These are phyloP conservation scores for Leptinotarsa defecta DNA, from an alignment of 1,140 invertebrate genomes.

Conservation along the genomic window DNA sequence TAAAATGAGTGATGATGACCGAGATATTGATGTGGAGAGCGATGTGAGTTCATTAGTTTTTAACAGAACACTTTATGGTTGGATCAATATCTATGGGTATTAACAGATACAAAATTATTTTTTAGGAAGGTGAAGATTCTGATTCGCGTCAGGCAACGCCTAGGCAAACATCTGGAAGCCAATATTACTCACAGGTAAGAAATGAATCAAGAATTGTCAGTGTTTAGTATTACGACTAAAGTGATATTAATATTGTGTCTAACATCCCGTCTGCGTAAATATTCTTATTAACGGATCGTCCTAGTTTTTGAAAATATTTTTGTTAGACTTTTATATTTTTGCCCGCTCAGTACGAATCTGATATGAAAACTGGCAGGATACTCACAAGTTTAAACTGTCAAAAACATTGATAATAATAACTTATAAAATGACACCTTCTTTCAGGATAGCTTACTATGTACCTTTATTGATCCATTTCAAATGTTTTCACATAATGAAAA, in stretches of 20 bases:
- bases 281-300: neutral
- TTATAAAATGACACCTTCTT: too few relatives aligned
- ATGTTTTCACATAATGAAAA: too few relatives aligned
- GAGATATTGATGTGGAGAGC: slow-evolving; percentile 90
- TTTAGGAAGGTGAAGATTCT: slow-evolving; percentile 70
- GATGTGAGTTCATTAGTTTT: slow-evolving; percentile 69
- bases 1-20: slow-evolving; percentile 85
- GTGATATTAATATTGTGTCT: neutral
- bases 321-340: neutral
- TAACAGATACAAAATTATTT: slow-evolving; percentile 22
- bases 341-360: neutral
- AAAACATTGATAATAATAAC: too few relatives aligned
- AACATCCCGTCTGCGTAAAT: neutral
- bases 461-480: too few relatives aligned
- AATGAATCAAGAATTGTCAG: neutral
- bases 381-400: too few relatives aligned
- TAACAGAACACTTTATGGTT: neutral
- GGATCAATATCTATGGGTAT: slow-evolving; percentile 30
- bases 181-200: slow-evolving; percentile 65
- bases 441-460: too few relatives aligned
- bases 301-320: neutral
- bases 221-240: neutral
- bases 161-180: slow-evolving; percentile 54
- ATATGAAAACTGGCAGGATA: neutral
- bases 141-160: slow-evolving; percentile 60